These are phyloP conservation scores for Pandemis corylana DNA, from an alignment of 2,888 invertebrate genomes.

Conservation along the genomic window DNA sequence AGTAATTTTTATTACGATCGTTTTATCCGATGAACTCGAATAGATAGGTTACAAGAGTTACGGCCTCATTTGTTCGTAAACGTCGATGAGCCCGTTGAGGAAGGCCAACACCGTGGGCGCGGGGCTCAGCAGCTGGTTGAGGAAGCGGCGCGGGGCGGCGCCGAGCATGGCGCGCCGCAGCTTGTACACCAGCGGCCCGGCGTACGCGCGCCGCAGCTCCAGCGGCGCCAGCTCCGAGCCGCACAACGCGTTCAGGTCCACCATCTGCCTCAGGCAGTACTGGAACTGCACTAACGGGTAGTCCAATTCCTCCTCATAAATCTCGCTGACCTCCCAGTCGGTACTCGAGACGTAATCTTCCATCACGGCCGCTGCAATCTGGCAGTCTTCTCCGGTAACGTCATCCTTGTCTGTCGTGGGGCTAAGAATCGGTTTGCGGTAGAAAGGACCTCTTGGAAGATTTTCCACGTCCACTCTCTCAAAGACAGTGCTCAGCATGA, in stretches of 20 bases:
- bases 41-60: background rate
- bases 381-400: constrained; percentile 44
- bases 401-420: constrained; percentile 9
- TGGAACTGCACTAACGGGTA: constrained; percentile 41
- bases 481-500: constrained; percentile 27
- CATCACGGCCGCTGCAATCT: constrained; percentile 40
- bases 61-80: background rate
- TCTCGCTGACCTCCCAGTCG: background rate
- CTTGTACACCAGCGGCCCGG: constrained; percentile 43
- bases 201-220: constrained; percentile 35
- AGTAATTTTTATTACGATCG: background rate
- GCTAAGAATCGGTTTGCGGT: constrained; percentile 12
- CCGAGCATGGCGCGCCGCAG: constrained; percentile 22
- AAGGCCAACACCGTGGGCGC: constrained; percentile 37
- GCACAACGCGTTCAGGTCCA: constrained; percentile 42
- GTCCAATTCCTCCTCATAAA: constrained; percentile 15
- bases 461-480: background rate
- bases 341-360: constrained; percentile 20
- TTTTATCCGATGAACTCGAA: background rate
- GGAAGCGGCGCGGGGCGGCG: constrained; percentile 10
- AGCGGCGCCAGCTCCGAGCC: constrained; percentile 35
- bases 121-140: constrained; percentile 26
- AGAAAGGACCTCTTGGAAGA: background rate
- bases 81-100: constrained; percentile 28
- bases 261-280: constrained; percentile 41